Conservation (phyloP, 1,140 invertebrate species). For the Leptopilina clavipes region DNA sequence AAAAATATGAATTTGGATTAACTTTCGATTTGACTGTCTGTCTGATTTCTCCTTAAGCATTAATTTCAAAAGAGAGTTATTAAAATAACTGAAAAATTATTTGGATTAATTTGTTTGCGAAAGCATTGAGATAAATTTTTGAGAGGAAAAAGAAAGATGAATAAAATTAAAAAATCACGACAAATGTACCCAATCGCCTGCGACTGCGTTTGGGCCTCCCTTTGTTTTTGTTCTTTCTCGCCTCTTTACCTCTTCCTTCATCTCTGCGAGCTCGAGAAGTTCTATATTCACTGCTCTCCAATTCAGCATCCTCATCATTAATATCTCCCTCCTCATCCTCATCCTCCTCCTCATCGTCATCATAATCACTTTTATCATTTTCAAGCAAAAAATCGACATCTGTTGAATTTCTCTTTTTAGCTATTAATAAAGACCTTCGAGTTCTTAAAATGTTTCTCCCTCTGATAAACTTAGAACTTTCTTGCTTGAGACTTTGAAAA, state of each 20-base stretch:
- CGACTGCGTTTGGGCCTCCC: slow-evolving; percentile 67
- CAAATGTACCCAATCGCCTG: slow-evolving; percentile 69
- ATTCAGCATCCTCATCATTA: slow-evolving; percentile 43
- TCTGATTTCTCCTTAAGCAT: too few species aligned
- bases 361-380: slow-evolving; percentile 14
- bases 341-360: slow-evolving; percentile 46
- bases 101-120: too few species aligned
- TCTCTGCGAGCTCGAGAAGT: slow-evolving; percentile 58
- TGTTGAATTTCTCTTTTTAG: slow-evolving; percentile 47
- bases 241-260: slow-evolving; percentile 68
- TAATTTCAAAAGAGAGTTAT: slow-evolving; percentile 35
- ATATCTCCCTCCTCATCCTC: not conserved
- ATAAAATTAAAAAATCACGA: slow-evolving; percentile 49
- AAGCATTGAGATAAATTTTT: too few species aligned
- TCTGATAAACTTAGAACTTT: not conserved
- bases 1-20: too few species aligned
- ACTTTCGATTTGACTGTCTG: too few species aligned
- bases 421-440: slow-evolving; percentile 45
- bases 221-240: slow-evolving; percentile 60
- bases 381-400: slow-evolving; percentile 37
- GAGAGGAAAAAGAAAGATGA: slow-evolving; percentile 49
- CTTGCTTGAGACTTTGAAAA: slow-evolving; percentile 13
- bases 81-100: slow-evolving; percentile 4
- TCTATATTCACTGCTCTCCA: slow-evolving; percentile 54
- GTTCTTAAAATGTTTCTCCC: slow-evolving; percentile 43